phyloP scores from a whole-genome alignment of 2,113 vertebrate genomes.

The Cynopterus brachyotis region DNA sequence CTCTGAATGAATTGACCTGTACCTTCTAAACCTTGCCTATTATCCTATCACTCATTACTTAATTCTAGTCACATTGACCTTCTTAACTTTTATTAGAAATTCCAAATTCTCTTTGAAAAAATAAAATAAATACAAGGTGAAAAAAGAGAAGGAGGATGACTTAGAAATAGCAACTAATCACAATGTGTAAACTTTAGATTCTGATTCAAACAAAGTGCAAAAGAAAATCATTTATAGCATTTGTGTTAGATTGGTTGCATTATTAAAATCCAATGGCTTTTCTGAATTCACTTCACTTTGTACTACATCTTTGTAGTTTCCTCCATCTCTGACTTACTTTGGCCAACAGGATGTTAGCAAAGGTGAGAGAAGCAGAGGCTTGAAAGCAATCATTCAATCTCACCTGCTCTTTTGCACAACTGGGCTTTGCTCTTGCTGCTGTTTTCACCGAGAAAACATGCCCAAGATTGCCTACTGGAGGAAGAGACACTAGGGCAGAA shows the following conservation, averaged over 20 bases:
- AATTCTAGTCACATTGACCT: background rate
- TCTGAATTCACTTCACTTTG: background rate
- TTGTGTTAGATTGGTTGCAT: background rate
- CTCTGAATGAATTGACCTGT: background rate
- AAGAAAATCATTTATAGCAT: background rate
- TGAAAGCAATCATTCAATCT: background rate
- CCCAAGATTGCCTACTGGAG: background rate
- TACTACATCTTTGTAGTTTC: background rate
- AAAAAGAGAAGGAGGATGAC: background rate
- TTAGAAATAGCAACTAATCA: background rate
- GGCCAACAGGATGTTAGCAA: background rate
- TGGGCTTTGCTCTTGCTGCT: background rate
- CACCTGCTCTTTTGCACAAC: background rate
- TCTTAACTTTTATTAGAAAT: background rate
- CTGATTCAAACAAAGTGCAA: slow-evolving; percentile 2
- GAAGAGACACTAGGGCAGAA: background rate
- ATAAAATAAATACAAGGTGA: background rate
- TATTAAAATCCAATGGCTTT: background rate
- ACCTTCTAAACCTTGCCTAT: background rate
- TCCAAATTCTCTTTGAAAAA: slow-evolving; percentile 11
- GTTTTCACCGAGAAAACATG: background rate
- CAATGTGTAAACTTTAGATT: background rate
- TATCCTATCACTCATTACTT: background rate
- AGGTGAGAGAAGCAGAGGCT: background rate
- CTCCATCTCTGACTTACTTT: background rate